phyloP scores from a whole-genome alignment of 1,140 invertebrate species.

The Habropoda laboriosa region DNA sequence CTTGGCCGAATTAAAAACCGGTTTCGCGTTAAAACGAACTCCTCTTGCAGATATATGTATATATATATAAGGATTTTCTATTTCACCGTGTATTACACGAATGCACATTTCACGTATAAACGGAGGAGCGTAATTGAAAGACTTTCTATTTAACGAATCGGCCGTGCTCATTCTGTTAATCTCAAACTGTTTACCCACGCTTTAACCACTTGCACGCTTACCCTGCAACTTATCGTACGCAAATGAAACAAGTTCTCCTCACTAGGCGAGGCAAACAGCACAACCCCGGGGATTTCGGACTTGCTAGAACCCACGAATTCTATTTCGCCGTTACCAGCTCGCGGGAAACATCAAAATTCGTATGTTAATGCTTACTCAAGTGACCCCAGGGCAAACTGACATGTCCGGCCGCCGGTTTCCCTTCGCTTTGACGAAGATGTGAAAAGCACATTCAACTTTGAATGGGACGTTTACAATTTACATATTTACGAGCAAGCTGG shows the following conservation, averaged over 20 bases:
- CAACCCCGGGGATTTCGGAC: neutral
- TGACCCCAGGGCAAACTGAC: neutral
- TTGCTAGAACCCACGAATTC: neutral
- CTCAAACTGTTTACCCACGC: neutral
- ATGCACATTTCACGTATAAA: neutral
- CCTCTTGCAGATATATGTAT: too few relatives aligned
- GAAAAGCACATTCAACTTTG: neutral
- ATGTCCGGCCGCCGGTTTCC: neutral
- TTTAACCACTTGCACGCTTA: neutral
- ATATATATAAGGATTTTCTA: too few relatives aligned
- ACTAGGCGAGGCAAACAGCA: neutral
- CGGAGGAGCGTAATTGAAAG: neutral
- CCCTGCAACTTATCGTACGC: neutral
- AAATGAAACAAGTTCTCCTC: constrained; percentile 22
- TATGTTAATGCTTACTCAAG: neutral
- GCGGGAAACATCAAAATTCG: neutral
- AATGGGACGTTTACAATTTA: neutral
- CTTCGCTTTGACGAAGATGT: neutral
- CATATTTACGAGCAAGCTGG: neutral
- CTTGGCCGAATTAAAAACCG: neutral
- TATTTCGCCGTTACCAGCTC: neutral
- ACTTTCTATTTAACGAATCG: neutral
- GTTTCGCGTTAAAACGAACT: neutral
- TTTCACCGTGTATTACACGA: neutral
- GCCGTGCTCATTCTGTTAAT: neutral